Evolutionary conservation across 2,797 vertebrate species (phyloP).

Genomic region (Leptoclinus maculatus): DNA sequence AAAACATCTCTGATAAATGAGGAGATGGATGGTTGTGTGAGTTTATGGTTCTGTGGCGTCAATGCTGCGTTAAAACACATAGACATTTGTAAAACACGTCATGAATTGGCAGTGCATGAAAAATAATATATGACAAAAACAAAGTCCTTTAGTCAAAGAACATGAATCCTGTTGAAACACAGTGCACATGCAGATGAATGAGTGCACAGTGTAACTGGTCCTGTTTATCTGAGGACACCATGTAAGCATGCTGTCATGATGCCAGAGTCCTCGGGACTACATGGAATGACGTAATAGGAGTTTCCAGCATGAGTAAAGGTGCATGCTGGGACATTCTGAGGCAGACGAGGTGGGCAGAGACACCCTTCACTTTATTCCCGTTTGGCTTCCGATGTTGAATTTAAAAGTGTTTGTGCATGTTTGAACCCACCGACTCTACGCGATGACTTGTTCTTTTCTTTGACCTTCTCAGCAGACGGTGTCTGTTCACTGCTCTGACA

Average conservation of each 20-base stretch:
- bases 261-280: background rate
- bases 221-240: too few species aligned
- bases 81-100: background rate
- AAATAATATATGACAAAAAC: background rate
- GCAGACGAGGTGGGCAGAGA: conserved; percentile 5
- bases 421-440: background rate
- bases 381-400: background rate
- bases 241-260: too few species aligned
- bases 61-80: conserved; percentile 21
- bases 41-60: background rate
- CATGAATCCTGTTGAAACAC: background rate
- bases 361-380: background rate
- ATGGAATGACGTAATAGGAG: background rate
- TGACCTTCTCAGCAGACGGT: too few species aligned
- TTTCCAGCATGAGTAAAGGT: conserved; percentile 15
- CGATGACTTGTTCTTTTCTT: background rate
- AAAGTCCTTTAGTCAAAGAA: background rate
- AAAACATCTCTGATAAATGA: background rate
- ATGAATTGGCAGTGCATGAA: background rate
- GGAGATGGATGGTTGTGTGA: background rate
- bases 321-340: conserved; percentile 1
- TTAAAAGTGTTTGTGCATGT: background rate
- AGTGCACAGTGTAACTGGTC: too few species aligned
- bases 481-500: too few species aligned
- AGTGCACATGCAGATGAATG: too few species aligned